Evolutionary conservation across 1,140 invertebrate species (phyloP).

Genomic region (Hypsibius dujardini): DNA sequence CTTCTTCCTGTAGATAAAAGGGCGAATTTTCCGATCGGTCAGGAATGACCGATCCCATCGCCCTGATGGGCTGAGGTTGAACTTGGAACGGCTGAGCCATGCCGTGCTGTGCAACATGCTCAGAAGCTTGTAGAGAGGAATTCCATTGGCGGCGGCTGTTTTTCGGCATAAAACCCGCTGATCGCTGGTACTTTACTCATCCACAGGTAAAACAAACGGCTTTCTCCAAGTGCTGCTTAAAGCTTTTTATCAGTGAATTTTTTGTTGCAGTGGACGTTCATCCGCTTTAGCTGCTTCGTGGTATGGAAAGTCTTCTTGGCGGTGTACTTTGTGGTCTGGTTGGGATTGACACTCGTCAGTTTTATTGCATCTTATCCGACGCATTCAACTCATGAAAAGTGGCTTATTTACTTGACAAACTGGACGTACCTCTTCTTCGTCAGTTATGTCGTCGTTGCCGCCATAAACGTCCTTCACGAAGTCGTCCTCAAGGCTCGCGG

Average conservation of each 20-base stretch:
- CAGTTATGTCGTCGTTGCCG: neutral
- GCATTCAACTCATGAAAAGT: neutral
- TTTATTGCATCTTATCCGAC: neutral
- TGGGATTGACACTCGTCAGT: neutral
- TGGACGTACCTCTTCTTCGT: neutral
- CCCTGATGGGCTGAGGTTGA: too few relatives aligned
- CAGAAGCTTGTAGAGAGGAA: neutral
- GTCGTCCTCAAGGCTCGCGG: neutral
- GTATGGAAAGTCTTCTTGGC: neutral
- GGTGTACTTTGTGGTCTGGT: neutral
- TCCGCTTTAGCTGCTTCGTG: neutral
- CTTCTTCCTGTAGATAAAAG: too few relatives aligned
- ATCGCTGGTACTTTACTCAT: neutral
- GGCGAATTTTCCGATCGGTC: too few relatives aligned
- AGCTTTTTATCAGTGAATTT: neutral
- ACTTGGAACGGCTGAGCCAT: too few relatives aligned
- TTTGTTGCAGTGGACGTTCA: neutral
- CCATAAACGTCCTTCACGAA: conserved; percentile 1
- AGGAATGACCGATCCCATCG: too few relatives aligned
- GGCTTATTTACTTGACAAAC: neutral
- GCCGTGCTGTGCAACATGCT: too few relatives aligned
- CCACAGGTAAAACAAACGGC: neutral
- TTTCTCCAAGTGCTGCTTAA: neutral
- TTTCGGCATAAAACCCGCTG: neutral
- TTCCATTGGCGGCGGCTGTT: neutral